Evolutionary conservation across 2,888 invertebrate genomes (phyloP).

Genomic region (Microdon myrmicae): DNA sequence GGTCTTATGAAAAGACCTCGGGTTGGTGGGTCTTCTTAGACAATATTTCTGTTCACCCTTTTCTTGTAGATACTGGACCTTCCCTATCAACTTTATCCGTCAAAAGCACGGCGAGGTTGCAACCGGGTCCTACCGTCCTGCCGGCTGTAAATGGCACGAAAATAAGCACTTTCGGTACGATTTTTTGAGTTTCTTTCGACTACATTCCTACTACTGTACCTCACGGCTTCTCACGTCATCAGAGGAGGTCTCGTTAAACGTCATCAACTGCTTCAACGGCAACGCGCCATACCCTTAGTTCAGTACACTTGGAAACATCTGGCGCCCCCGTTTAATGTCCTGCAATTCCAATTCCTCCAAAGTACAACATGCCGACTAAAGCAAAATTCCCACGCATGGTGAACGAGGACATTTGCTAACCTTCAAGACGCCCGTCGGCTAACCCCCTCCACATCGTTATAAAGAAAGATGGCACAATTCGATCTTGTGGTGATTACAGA

Average conservation of each 20-base stretch:
- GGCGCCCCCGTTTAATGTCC: not conserved
- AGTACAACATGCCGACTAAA: slow-evolving; percentile 7
- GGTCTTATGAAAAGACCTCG: no score
- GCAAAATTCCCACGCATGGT: slow-evolving; percentile 12
- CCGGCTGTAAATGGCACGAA: slow-evolving; percentile 6
- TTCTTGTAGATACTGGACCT: slow-evolving; percentile 15
- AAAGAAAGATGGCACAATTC: no score
- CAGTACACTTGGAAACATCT: not conserved
- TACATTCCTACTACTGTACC: not conserved
- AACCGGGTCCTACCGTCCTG: not conserved
- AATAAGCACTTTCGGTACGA: slow-evolving; percentile 11
- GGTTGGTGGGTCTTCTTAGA: no score
- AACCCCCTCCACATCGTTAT: no score
- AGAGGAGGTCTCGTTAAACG: not conserved
- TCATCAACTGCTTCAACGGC: not conserved
- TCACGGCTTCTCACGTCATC: not conserved
- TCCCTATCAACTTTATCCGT: slow-evolving; percentile 4
- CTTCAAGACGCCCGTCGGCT: no score
- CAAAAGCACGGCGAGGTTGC: slow-evolving; percentile 7
- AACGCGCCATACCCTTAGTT: not conserved
- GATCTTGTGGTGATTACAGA: no score
- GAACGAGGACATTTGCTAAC: slow-evolving; percentile 6
- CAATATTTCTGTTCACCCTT: slow-evolving; percentile 14
- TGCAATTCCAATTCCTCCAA: slow-evolving; percentile 8
- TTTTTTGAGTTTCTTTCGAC: not conserved